Evolutionary conservation across 2,888 invertebrate genomes (phyloP).

Genomic region (Peribatodes rhomboidaria): DNA sequence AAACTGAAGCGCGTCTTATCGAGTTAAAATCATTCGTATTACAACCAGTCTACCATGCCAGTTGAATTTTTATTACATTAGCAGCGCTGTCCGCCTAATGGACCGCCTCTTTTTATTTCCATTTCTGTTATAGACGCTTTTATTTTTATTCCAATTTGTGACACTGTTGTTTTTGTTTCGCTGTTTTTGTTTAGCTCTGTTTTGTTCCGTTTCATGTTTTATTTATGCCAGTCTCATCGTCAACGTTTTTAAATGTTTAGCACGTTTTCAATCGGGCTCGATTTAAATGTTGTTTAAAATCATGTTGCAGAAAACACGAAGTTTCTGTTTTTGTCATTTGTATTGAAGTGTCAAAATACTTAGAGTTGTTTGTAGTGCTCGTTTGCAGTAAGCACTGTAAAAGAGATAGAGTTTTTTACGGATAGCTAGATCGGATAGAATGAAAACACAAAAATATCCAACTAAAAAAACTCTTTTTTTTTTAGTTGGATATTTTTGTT

Average conservation of each 20-base stretch:
- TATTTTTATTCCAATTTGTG: conserved; percentile 19
- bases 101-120: not conserved
- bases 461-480: no score
- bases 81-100: conserved; percentile 12
- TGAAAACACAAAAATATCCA: no score
- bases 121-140: not conserved
- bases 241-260: conserved; percentile 14
- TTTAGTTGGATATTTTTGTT: no score
- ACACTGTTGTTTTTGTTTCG: conserved; percentile 13
- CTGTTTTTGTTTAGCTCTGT: conserved; percentile 10
- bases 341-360: not conserved
- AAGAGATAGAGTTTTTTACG: no score
- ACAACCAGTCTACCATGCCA: not conserved
- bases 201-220: conserved; percentile 15
- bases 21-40: not conserved
- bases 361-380: no score
- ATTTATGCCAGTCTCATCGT: conserved; percentile 2
- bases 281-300: conserved; percentile 6
- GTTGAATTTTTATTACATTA: conserved; percentile 13
- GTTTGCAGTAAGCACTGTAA: no score
- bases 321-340: not conserved
- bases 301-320: not conserved
- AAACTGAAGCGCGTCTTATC: not conserved
- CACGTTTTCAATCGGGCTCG: conserved; percentile 12
- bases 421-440: no score